These are phyloP conservation scores for Sylvilagus bachmani DNA, from an alignment of 2,113 vertebrate species.

Conservation along the genomic window DNA sequence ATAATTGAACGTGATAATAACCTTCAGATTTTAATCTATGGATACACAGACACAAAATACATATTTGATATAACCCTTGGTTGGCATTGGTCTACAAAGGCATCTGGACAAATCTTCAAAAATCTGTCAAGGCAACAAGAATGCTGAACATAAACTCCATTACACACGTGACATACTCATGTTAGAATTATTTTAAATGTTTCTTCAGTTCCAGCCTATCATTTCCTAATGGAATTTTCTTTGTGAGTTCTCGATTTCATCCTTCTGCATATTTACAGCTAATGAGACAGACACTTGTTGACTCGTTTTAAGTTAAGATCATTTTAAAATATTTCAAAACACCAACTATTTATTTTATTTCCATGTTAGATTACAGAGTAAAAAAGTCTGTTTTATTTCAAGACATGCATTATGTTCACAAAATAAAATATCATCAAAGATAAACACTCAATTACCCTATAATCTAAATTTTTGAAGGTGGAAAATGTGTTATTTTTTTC, in stretches of 20 bases:
- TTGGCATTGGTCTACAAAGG: conserved; percentile 40
- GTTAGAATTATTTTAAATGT: conserved; percentile 4
- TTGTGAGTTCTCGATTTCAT: conserved; percentile 23
- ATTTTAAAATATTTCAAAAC: conserved; percentile 49
- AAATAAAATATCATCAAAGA: background rate
- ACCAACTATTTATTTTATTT: conserved; percentile 50
- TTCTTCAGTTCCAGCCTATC: background rate
- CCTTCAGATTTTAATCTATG: background rate
- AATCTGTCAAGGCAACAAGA: conserved; percentile 36
- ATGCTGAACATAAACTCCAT: conserved; percentile 12
- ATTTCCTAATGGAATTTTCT: background rate
- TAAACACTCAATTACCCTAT: conserved; percentile 9
- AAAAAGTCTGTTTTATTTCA: conserved; percentile 38
- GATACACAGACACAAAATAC: background rate
- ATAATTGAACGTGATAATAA: conserved; percentile 45
- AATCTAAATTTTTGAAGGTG: background rate
- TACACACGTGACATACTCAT: conserved; percentile 3
- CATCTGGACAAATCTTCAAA: conserved; percentile 65
- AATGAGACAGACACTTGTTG: conserved; percentile 26
- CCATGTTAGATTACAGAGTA: conserved; percentile 20
- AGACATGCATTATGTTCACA: conserved; percentile 25
- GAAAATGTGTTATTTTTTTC: conserved; percentile 4
- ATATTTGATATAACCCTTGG: conserved; percentile 53
- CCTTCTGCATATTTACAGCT: conserved; percentile 20
- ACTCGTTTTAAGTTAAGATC: background rate